These are phyloP conservation scores for Synchiropus splendidus DNA, from an alignment of 2,113 vertebrate species.

Conservation along the genomic window DNA sequence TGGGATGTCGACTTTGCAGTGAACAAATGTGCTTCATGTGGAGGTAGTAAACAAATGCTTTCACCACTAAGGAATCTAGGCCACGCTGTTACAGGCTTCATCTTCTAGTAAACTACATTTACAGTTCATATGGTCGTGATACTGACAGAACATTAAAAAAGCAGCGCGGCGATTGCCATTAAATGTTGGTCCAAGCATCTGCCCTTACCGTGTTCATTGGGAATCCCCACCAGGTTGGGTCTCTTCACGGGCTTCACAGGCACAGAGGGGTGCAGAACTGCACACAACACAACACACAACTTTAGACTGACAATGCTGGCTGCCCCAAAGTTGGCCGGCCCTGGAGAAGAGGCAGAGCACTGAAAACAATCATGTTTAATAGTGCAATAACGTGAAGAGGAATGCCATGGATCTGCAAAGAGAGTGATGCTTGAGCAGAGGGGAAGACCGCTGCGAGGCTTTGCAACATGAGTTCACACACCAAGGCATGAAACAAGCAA, in stretches of 20 bases:
- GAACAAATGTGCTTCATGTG: too few relatives aligned
- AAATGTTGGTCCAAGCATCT: background rate
- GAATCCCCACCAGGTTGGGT: conserved; percentile 53
- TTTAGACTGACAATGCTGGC: conserved; percentile 12
- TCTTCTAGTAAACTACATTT: too few relatives aligned
- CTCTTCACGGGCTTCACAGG: conserved; percentile 45
- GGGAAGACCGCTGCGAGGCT: conserved; percentile 8
- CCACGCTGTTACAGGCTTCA: too few relatives aligned
- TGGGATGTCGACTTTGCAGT: too few relatives aligned
- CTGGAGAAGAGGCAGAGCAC: conserved; percentile 14
- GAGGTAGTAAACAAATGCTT: too few relatives aligned
- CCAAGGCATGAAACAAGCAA: conserved; percentile 19
- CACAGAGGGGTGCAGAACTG: conserved; percentile 22
- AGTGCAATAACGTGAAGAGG: conserved; percentile 17
- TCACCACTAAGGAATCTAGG: too few relatives aligned
- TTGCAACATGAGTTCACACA: conserved; percentile 13
- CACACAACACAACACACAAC: conserved; percentile 24
- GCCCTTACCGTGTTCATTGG: conserved; percentile 50
- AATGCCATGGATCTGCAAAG: conserved; percentile 3
- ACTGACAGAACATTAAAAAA: too few relatives aligned
- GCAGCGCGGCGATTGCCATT: too few relatives aligned
- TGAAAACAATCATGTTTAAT: conserved; percentile 28
- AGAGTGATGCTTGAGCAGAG: conserved; percentile 1
- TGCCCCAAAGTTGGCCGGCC: conserved; percentile 10
- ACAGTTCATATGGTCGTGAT: too few relatives aligned